A percentile compares a stretch with the other conserved stretches of the same genome.
These are phyloP conservation scores for Saccostrea glomerata DNA, from an alignment of 1,140 invertebrate species.

Conservation along the genomic window DNA sequence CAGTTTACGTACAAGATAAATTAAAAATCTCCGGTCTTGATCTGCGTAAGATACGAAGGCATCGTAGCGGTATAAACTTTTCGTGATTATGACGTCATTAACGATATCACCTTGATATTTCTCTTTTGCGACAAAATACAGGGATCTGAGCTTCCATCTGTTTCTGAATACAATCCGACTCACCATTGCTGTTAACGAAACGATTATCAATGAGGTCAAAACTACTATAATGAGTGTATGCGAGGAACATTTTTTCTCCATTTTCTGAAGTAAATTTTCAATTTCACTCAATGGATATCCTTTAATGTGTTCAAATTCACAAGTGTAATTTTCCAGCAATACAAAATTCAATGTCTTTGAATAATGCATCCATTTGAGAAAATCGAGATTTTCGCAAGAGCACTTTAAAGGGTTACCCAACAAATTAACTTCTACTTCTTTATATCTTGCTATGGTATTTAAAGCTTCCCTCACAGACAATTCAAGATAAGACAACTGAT, in stretches of 20 bases:
- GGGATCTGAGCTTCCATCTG: background rate
- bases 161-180: background rate
- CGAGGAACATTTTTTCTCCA: constrained; percentile 14
- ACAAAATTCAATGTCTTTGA: background rate
- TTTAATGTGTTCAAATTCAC: background rate
- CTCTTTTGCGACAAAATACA: background rate
- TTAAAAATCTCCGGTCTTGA: no score
- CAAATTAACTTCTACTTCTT: background rate
- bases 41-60: no score
- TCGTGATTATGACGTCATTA: background rate
- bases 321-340: background rate
- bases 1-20: no score
- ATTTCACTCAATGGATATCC: background rate
- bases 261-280: background rate
- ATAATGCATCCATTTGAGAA: background rate
- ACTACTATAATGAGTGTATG: background rate
- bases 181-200: no score
- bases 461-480: no score
- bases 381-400: constrained; percentile 4
- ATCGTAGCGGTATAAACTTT: no score
- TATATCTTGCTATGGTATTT: no score
- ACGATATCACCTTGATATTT: background rate
- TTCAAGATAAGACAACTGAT: no score
- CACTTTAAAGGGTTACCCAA: background rate
- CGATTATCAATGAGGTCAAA: background rate